phyloP scores from a whole-genome alignment of 2,113 vertebrate genomes.

The Hydrolagus affinis region DNA sequence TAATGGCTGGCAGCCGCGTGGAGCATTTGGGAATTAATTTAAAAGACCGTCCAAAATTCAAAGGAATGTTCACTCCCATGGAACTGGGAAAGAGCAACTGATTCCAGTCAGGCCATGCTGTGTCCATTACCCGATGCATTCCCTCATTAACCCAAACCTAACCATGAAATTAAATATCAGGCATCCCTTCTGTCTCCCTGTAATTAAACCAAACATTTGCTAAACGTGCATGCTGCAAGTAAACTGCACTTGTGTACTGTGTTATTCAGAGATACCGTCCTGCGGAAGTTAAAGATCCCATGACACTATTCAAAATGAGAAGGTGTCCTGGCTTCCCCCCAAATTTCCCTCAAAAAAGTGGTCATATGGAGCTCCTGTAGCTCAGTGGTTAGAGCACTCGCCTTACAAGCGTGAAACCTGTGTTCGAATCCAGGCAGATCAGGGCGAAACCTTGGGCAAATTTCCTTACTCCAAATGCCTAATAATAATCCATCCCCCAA shows the following conservation, averaged over 20 bases:
- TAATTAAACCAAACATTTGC: constrained; percentile 24
- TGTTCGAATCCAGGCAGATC: no score
- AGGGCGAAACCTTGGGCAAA: no score
- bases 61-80: constrained; percentile 1
- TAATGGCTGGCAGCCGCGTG: constrained; percentile 17
- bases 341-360: no score
- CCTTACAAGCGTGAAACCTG: no score
- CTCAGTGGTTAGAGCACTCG: no score
- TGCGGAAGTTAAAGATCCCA: no score
- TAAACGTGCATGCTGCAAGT: neutral
- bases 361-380: no score
- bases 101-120: neutral
- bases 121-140: constrained; percentile 15
- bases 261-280: no score
- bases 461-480: no score
- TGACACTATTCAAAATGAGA: no score
- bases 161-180: constrained; percentile 5
- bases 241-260: neutral
- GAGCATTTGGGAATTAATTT: neutral
- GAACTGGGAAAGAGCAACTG: constrained; percentile 14
- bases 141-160: constrained; percentile 24
- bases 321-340: no score
- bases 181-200: neutral
- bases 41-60: neutral
- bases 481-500: no score